Base-by-base conservation (phyloP, 2,797 vertebrate species). In the Gymnoscopelus microlampas region DNA sequence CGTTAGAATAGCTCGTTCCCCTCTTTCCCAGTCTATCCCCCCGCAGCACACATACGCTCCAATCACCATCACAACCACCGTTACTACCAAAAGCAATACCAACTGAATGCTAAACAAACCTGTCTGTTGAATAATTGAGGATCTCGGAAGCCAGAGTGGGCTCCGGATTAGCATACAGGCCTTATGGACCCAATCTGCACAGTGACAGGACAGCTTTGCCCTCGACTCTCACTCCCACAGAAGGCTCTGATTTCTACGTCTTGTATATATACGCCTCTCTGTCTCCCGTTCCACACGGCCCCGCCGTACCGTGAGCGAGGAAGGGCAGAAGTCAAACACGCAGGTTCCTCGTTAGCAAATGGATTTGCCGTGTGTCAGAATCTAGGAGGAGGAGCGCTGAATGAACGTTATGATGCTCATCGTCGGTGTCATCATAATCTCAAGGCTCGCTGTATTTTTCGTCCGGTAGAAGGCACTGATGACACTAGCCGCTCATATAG, bases 31-130 rank as follows among this genome's bases (percentile, higher is more conserved):
- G n/a, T 53, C 54, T n/a, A 74, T 82, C 78, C 68, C 75, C 84
- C 56, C 48, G 59, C 62, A 39, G 39, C 8, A 10, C 39, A 44
- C 7, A 39, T 44, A 44, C 61, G 79, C 77, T 73, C 53, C 74
- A 63, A 67, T 53, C 83, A 76, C 72, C 65, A 80, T 55, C 77
- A 71, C 67, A 80, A 76, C 72, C 78, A 79, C 63, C 76, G 81
- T 79, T 78, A 76, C 81, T 73, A 89, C 72, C 76, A 89, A 84
- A 83, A 88, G 85, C 89, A 90, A 84, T 85, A 89, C 85, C 85
- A 76, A 79, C 84, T 92, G 92, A 93, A 94, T 94, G 90, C 89
- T 93, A 93, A 94, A 93, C 91, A 93, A 94, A 92, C 91, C 89
- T 85, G 88, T 85, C 88, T 92, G 85, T 78, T 94, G 92, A 94